These are phyloP conservation scores for Bombus haemorrhoidalis DNA, from an alignment of 1,140 invertebrate species.

Conservation along the genomic window DNA sequence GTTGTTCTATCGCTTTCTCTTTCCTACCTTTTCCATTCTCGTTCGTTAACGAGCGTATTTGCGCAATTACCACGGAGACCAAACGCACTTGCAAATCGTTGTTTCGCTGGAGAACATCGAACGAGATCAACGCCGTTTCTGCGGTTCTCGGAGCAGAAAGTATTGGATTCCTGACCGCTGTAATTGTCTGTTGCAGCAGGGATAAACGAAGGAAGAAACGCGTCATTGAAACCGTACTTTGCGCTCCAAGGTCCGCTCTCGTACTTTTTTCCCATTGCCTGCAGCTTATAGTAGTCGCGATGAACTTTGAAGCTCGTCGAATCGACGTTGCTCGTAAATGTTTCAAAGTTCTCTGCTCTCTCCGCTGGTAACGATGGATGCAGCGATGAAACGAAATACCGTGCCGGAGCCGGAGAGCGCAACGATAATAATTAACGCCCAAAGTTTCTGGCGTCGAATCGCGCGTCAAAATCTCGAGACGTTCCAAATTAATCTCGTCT, in stretches of 20 bases:
- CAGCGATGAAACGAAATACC: constrained; percentile 25
- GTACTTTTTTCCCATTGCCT: not conserved
- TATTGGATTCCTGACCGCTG: constrained; percentile 7
- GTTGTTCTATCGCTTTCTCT: not conserved
- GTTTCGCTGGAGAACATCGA: constrained; percentile 37
- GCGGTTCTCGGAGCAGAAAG: not conserved
- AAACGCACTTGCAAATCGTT: constrained; percentile 15
- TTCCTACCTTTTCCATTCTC: not conserved
- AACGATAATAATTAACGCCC: constrained; percentile 44
- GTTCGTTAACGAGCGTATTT: constrained; percentile 56
- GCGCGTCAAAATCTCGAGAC: constrained; percentile 36
- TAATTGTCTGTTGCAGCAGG: not conserved
- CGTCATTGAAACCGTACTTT: not conserved
- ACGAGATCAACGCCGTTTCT: constrained; percentile 47
- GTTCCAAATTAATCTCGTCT: constrained; percentile 30
- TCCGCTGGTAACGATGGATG: constrained; percentile 5
- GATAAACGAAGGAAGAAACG: not conserved
- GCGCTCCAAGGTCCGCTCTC: not conserved
- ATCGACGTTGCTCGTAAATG: constrained; percentile 6
- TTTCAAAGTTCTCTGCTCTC: constrained; percentile 15
- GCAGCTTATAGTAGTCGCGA: not conserved
- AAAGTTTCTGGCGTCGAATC: constrained; percentile 39
- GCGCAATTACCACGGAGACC: constrained; percentile 48
- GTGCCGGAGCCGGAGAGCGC: not conserved
- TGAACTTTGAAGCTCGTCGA: constrained; percentile 12